Evolutionary conservation across 2,888 invertebrate species (phyloP).

Genomic region (Lithophane socia): DNA sequence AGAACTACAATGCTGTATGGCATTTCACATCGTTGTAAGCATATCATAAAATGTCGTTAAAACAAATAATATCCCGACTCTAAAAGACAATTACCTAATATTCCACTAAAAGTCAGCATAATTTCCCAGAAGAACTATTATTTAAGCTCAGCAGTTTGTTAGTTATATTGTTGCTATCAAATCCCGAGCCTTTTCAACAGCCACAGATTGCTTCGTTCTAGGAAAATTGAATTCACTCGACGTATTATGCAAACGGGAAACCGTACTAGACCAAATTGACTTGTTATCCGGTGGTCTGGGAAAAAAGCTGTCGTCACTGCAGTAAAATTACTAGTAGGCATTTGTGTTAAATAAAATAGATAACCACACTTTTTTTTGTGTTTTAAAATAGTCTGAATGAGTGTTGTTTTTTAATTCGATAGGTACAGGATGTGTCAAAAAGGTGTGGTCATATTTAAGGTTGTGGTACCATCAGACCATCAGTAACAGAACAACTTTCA

Average conservation of each 20-base stretch:
- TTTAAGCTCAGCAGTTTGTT: not conserved
- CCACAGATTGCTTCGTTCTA: conserved; percentile 13
- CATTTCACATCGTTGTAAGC: too few species aligned
- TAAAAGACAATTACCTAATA: not conserved
- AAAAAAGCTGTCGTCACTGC: not conserved
- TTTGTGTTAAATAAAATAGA: not conserved
- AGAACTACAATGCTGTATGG: not conserved
- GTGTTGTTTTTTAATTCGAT: too few species aligned
- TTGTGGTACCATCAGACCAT: too few species aligned
- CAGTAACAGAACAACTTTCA: too few species aligned
- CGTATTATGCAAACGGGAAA: conserved; percentile 21
- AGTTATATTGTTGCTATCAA: not conserved
- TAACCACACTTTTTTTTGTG: not conserved
- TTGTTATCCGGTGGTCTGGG: conserved; percentile 3
- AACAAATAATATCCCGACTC: not conserved
- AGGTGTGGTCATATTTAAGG: too few species aligned
- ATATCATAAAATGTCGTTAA: not conserved
- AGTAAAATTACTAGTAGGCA: not conserved
- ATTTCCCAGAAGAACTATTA: not conserved
- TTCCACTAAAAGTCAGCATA: not conserved
- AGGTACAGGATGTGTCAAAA: too few species aligned
- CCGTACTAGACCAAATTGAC: conserved; percentile 16
- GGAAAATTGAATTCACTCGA: conserved; percentile 47
- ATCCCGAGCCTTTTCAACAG: conserved; percentile 7
- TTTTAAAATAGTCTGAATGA: too few species aligned